These are phyloP conservation scores for Eretmocerus hayati DNA, from an alignment of 2,888 invertebrate genomes.

Conservation along the genomic window DNA sequence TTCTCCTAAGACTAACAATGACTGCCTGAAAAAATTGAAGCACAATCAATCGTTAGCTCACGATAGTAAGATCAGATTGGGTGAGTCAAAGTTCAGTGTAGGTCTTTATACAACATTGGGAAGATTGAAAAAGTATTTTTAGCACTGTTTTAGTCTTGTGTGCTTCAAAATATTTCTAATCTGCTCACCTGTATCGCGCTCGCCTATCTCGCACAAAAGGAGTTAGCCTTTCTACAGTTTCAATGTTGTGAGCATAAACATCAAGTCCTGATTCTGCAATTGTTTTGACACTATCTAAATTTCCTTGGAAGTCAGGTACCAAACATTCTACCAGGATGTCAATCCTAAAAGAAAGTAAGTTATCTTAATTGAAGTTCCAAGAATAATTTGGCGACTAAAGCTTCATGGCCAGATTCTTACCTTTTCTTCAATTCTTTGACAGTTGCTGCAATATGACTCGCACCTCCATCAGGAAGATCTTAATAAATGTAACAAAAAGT, in stretches of 20 bases:
- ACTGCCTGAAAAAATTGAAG: constrained; percentile 64
- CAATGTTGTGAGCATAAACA: constrained; percentile 97
- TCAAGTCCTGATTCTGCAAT: constrained; percentile 82
- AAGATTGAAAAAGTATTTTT: constrained; percentile 9
- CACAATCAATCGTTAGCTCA: neutral
- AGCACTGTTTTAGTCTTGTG: no score
- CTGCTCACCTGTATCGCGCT: constrained; percentile 70
- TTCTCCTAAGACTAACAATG: constrained; percentile 70
- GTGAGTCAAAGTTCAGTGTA: no score
- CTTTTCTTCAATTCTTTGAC: constrained; percentile 40
- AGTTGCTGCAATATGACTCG: constrained; percentile 88
- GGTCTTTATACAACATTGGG: no score
- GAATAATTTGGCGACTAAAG: neutral
- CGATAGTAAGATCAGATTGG: neutral
- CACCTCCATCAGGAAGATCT: constrained; percentile 92
- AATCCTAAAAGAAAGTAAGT: constrained; percentile 53
- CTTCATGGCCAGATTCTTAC: constrained; percentile 22
- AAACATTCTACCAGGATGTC: constrained; percentile 91
- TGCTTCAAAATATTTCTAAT: no score
- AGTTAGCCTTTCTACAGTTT: constrained; percentile 88
- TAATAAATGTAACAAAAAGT: constrained; percentile 33
- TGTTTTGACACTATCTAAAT: constrained; percentile 62
- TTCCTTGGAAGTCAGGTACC: constrained; percentile 92
- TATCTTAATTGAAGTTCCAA: neutral
- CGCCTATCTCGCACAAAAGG: constrained; percentile 89